These are phyloP conservation scores for Griposia aprilina DNA, from an alignment of 2,888 invertebrate genomes.

Conservation along the genomic window DNA sequence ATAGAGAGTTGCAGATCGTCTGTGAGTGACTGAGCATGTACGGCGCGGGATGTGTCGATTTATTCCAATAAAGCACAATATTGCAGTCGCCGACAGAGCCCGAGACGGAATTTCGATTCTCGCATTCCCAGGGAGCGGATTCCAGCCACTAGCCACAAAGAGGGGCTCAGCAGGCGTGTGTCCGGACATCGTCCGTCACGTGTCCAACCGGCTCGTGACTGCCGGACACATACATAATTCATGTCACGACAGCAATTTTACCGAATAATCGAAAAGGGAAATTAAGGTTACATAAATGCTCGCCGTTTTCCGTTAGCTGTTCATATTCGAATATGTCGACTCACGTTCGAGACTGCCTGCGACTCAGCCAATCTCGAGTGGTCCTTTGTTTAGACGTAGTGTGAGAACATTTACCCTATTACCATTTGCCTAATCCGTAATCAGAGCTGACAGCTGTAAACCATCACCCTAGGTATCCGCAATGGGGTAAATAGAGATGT, in stretches of 20 bases:
- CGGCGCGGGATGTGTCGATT: slow-evolving; percentile 33
- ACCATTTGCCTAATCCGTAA: slow-evolving; percentile 35
- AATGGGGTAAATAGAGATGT: slow-evolving; percentile 25
- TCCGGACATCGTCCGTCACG: slow-evolving; percentile 39
- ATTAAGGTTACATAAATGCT: slow-evolving; percentile 50
- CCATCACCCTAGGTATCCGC: slow-evolving; percentile 13
- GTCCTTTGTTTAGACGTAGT: not conserved
- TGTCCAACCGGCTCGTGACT: slow-evolving; percentile 11
- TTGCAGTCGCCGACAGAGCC: slow-evolving; percentile 10
- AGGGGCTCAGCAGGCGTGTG: slow-evolving; percentile 10
- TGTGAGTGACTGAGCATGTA: slow-evolving; percentile 20
- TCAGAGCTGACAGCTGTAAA: slow-evolving; percentile 29
- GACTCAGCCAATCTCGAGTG: slow-evolving; percentile 4
- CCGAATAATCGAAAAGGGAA: slow-evolving; percentile 54
- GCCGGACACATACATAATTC: slow-evolving; percentile 42
- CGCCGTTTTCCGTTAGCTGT: slow-evolving; percentile 38
- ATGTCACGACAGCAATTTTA: slow-evolving; percentile 45
- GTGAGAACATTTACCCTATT: slow-evolving; percentile 2
- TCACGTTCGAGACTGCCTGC: slow-evolving; percentile 19
- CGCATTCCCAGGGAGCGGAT: slow-evolving; percentile 36
- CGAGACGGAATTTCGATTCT: slow-evolving; percentile 52
- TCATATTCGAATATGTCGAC: slow-evolving; percentile 32
- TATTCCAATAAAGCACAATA: slow-evolving; percentile 48
- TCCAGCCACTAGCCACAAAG: slow-evolving; percentile 34
- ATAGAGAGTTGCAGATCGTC: not conserved